Base-by-base conservation (phyloP, 2,888 invertebrate genomes). In the Heteromurus nitidus region DNA sequence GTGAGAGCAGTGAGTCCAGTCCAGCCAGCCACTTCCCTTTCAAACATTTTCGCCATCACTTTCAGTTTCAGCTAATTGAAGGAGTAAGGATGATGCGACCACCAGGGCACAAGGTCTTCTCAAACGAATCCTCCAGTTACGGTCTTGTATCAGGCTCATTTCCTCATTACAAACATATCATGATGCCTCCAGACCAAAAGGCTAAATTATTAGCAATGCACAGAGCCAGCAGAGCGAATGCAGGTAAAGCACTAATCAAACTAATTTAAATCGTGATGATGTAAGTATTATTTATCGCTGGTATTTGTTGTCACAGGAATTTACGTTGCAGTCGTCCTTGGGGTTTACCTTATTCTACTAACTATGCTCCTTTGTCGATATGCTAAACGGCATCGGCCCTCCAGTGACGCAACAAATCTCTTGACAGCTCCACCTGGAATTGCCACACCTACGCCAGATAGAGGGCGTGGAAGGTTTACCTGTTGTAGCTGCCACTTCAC, bases 301-400 rank as follows among this genome's bases (percentile, higher is more conserved):
- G 9, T n/a, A n/a, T n/a, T 28, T 16, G 11, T 18, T 53, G 53
- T 22, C 18, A 1, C 42, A 86, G 86, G 85, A 1, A 86, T 86
- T 64, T 86, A 86, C 53, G 86, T 86, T 18, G 86, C 86, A 0
- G 82, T 86, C 2, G 86, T 86, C 13, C 79, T 86, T 20, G 85
- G 82, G 3, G 84, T 86, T 20, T 86, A 86, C 77, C 74, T 86
- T 42, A 80, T 86, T 58, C 84, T 86, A 0, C 70, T 86, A 7
- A 85, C 84, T 16, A 85, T 86, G 69, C 82, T 86, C 22, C 79
- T 86, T 1, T 86, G 86, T 64, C 80, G 86, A 3, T 84, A 86
- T 70, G 79, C 84, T 5, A 80, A 83, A 47, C 67, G 83, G n/a
- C 80, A 82, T 26, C 75, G 85, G 18, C 73, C 72, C 24, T 73